Evolutionary conservation across 1,140 invertebrate genomes (phyloP).

Genomic region (Listronotus bonariensis): DNA sequence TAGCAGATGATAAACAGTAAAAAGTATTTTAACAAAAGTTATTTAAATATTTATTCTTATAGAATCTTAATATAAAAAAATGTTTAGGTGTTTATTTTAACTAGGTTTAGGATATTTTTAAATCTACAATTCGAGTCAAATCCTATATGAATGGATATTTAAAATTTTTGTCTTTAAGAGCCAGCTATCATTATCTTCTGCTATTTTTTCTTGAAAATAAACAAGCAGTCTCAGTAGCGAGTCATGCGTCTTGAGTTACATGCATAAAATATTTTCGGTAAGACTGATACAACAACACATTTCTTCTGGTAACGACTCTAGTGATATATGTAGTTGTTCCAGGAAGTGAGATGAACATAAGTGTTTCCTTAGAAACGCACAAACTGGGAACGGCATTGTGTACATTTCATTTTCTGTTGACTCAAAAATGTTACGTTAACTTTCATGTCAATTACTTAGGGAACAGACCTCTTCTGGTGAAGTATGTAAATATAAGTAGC

Average conservation of each 20-base stretch:
- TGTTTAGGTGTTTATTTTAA: no score
- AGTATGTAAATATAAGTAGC: constrained; percentile 47
- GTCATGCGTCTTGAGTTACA: constrained; percentile 19
- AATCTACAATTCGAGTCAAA: no score
- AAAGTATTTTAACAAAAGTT: no score
- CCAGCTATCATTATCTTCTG: constrained; percentile 21
- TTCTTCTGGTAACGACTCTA: constrained; percentile 54
- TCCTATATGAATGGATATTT: neutral
- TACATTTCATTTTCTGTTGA: constrained; percentile 10
- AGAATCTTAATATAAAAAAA: no score
- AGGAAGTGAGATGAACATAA: constrained; percentile 5
- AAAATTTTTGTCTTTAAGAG: constrained; percentile 19
- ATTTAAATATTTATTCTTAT: no score
- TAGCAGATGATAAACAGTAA: no score
- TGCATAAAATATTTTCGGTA: constrained; percentile 51
- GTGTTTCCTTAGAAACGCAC: constrained; percentile 4
- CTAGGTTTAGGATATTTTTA: no score
- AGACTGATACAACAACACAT: constrained; percentile 57
- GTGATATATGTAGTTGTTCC: constrained; percentile 43
- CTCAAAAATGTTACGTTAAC: constrained; percentile 53
- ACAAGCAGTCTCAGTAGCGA: neutral
- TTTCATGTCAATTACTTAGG: constrained; percentile 59
- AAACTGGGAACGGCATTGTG: constrained; percentile 7
- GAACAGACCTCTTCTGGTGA: constrained; percentile 55
- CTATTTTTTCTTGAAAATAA: constrained; percentile 1